Conservation (phyloP, 2,113 vertebrate species). For the Anthoscopus minutus region DNA sequence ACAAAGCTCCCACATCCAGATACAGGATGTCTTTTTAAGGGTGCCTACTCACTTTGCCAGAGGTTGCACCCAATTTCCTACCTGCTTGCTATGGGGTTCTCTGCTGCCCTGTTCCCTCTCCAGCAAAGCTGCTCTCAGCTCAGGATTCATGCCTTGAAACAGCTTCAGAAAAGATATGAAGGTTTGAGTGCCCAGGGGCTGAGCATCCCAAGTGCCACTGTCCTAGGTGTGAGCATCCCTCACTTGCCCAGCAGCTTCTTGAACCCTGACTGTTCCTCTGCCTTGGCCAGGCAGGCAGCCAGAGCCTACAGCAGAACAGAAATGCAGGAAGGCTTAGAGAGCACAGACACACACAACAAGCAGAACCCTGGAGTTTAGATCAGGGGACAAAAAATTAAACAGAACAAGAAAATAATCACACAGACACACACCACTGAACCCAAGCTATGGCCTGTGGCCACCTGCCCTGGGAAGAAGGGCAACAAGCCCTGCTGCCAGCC, state of each 20-base stretch:
- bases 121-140: neutral
- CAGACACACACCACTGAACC: neutral
- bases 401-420: neutral
- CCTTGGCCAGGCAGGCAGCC: conserved; percentile 51
- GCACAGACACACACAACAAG: neutral
- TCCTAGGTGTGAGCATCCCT: conserved; percentile 15
- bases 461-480: neutral
- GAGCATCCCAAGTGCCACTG: neutral
- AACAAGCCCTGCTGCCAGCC: neutral
- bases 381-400: neutral
- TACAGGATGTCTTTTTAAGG: neutral
- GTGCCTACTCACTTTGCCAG: neutral
- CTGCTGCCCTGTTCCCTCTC: neutral
- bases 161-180: conserved; percentile 59
- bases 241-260: conserved; percentile 61
- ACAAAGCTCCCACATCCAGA: neutral
- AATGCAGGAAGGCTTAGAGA: neutral
- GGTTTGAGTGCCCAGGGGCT: conserved; percentile 26
- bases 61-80: neutral
- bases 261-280: conserved; percentile 37
- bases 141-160: conserved; percentile 31
- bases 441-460: neutral
- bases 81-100: neutral
- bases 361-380: neutral
- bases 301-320: conserved; percentile 51